A percentile compares a stretch with the other conserved stretches of the same genome.
These are phyloP conservation scores for Acronicta alni DNA, from an alignment of 2,888 invertebrate genomes.

Conservation along the genomic window DNA sequence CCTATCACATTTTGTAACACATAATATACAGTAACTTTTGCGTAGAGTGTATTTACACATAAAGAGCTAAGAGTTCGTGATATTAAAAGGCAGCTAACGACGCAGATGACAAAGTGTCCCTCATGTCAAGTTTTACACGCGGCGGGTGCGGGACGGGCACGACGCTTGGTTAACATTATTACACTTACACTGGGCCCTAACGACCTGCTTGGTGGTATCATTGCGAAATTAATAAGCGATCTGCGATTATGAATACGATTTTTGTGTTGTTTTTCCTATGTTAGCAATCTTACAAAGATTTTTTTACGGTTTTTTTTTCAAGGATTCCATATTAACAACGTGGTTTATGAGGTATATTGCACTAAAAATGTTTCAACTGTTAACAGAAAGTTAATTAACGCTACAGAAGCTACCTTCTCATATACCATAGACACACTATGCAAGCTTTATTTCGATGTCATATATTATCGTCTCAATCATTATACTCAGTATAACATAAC, in stretches of 20 bases:
- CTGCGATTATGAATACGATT: slow-evolving; percentile 9
- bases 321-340: no score
- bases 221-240: slow-evolving; percentile 34
- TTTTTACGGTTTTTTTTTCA: no score
- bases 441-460: no score
- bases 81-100: slow-evolving; percentile 58
- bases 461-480: no score
- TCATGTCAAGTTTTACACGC: slow-evolving; percentile 53
- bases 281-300: no score
- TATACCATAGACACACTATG: no score
- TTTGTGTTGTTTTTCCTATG: no score
- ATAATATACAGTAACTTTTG: slow-evolving; percentile 12
- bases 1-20: slow-evolving; percentile 1
- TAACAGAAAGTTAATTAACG: no score
- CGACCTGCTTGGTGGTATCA: slow-evolving; percentile 29
- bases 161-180: slow-evolving; percentile 47
- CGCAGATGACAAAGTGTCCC: slow-evolving; percentile 51
- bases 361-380: no score
- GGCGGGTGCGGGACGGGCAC: slow-evolving; percentile 28
- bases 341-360: no score
- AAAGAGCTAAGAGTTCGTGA: slow-evolving; percentile 36
- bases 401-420: no score
- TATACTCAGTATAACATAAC: no score
- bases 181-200: slow-evolving; percentile 31
- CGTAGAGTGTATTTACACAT: slow-evolving; percentile 27